Evolutionary conservation across 2,888 invertebrate genomes (phyloP), one percentile per base, ranked within the genome.

Genomic region (Cephus rjabovi): DNA sequence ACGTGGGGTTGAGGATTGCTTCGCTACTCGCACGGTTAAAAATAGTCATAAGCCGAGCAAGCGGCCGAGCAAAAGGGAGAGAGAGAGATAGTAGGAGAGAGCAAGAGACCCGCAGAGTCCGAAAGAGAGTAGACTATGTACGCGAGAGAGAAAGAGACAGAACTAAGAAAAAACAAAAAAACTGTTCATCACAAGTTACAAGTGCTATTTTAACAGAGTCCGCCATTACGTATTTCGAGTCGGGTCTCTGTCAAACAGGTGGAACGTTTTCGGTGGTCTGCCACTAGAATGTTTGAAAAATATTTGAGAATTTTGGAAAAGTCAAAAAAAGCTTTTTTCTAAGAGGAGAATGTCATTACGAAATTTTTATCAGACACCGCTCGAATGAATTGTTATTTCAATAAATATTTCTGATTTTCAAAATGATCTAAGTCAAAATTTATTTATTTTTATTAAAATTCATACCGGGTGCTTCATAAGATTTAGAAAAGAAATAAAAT

Each of bases 31-130:
- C 82, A 83, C 83, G 86, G 89, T 90, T 90, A 90, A 90, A 91
- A 91, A 91, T 90, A 90, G 90, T 89, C 87, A 90, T 90, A 89
- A 89, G 89, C 88, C 84, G 84, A 86, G 86, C 83, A 82, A 82
- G 83, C 82, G 84, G 82, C 83, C 82, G 82, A 88, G 86, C 83
- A 85, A 81, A 80, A 83, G 79, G 81, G 80, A 82, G 80, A 83
- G 81, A 79, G 37, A 79, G 79, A 78, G 31, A 70, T 78, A 76
- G 76, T 81, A 79, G 79, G 77, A 81, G 75, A 75, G 73, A 73
- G n/a, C 56, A 33, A 69, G 74, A 69, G 75, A 40, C 15, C 30
- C 31, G 30, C 40, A 69, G 69, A 56, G 31, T 23, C 23, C 23
- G 56, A 56, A 56, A 56, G 56, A 23, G 56, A 56, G 56, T 56